A percentile compares a stretch with the other conserved stretches of the same genome.
phyloP scores from a whole-genome alignment of 2,113 vertebrate genomes.

The Setophaga coronata region DNA sequence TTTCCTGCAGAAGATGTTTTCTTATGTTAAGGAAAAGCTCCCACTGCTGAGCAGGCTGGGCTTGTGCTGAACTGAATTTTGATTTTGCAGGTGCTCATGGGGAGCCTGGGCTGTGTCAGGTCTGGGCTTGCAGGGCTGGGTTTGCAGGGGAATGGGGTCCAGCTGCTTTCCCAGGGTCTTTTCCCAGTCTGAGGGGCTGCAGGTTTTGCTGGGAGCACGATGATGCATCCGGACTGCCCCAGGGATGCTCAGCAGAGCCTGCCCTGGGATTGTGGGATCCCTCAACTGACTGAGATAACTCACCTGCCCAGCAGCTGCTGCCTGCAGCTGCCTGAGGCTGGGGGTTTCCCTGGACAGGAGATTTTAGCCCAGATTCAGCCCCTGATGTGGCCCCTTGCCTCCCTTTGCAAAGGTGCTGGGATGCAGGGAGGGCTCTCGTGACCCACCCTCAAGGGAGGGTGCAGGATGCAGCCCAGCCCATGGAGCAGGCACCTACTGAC shows the following conservation, averaged over 20 bases:
- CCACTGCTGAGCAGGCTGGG: background rate
- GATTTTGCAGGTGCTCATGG: background rate
- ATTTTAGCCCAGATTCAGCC: background rate
- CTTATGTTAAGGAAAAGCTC: background rate
- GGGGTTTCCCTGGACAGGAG: background rate
- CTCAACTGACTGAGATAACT: rapidly evolving
- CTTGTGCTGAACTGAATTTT: background rate
- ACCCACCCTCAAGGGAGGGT: background rate
- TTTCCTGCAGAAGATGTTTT: background rate
- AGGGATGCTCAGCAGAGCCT: background rate
- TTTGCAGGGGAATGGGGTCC: rapidly evolving
- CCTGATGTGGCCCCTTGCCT: background rate
- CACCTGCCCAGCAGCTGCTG: background rate
- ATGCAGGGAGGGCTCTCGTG: background rate
- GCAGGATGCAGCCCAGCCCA: background rate
- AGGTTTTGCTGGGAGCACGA: background rate
- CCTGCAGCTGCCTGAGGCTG: background rate
- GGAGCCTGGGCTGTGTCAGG: background rate
- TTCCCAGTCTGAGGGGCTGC: too few species aligned
- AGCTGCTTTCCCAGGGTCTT: background rate
- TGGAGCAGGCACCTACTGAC: background rate
- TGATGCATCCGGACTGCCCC: background rate
- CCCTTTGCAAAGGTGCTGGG: background rate
- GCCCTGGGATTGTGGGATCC: background rate
- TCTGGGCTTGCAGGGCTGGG: background rate